These are phyloP conservation scores for Poeciliopsis prolifica DNA, from an alignment of 2,113 vertebrate species.

Conservation along the genomic window DNA sequence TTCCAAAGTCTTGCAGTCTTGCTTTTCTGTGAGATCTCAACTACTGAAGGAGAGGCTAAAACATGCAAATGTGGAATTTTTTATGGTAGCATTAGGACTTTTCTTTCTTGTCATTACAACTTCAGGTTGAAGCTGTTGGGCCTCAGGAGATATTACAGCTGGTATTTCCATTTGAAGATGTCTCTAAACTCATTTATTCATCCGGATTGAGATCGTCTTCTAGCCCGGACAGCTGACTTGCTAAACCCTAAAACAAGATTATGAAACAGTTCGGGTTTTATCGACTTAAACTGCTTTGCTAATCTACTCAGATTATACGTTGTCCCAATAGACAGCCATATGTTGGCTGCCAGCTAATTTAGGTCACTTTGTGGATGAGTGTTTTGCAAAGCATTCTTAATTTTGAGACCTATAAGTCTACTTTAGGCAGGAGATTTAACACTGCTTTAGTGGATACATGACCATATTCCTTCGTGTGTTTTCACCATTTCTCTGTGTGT, in stretches of 20 bases:
- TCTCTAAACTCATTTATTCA: neutral
- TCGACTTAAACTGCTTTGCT: constrained; percentile 33
- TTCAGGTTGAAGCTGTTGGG: neutral
- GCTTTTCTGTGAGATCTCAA: neutral
- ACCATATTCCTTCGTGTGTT: neutral
- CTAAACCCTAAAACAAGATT: constrained; percentile 47
- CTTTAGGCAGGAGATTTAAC: neutral
- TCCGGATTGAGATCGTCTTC: neutral
- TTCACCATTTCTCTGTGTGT: neutral
- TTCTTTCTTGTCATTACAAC: neutral
- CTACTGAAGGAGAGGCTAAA: neutral
- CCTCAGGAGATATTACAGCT: neutral
- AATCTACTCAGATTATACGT: constrained; percentile 52
- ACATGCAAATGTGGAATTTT: neutral
- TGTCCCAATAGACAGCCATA: constrained; percentile 34
- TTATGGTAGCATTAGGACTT: neutral
- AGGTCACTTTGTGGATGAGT: constrained; percentile 10
- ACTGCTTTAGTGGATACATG: neutral
- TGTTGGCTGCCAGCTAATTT: constrained; percentile 10
- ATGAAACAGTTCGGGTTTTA: constrained; percentile 27
- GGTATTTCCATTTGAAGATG: neutral
- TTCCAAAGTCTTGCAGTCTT: neutral
- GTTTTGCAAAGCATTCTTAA: constrained; percentile 17
- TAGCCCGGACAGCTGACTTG: neutral
- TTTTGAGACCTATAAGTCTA: constrained; percentile 13